Evolutionary conservation across 2,113 vertebrate species (phyloP).

Genomic region (Triplophysa rosa): DNA sequence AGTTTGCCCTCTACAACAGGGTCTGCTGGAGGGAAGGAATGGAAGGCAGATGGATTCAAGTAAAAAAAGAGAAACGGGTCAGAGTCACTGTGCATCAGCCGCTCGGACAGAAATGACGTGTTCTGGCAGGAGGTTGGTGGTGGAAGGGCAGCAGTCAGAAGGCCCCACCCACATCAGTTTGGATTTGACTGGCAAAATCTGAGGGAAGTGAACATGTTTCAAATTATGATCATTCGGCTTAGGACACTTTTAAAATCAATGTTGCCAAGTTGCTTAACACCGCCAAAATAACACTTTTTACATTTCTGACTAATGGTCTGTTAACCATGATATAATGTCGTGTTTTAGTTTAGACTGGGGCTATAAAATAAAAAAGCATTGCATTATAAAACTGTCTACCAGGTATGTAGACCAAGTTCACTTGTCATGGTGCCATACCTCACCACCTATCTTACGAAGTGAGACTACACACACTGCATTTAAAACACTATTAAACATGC

Average conservation of each 20-base stretch:
- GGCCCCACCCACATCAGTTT: not conserved
- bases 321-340: no score
- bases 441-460: not conserved
- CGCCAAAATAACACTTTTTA: no score
- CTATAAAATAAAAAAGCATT: no score
- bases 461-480: not conserved
- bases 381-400: no score
- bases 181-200: conserved; percentile 29
- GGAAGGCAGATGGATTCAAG: not conserved
- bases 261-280: no score
- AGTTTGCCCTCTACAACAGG: not conserved
- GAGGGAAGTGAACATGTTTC: not conserved
- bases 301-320: no score
- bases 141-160: conserved; percentile 17
- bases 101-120: not conserved
- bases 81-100: conserved; percentile 10
- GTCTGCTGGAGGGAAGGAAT: not conserved
- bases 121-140: conserved; percentile 4
- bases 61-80: conserved; percentile 15
- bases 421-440: not conserved
- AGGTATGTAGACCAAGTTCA: no score
- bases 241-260: not conserved
- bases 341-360: no score
- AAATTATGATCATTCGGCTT: not conserved
- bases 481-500: not conserved